Evolutionary conservation across 2,888 invertebrate species (phyloP).

Genomic region (Luperina testacea): DNA sequence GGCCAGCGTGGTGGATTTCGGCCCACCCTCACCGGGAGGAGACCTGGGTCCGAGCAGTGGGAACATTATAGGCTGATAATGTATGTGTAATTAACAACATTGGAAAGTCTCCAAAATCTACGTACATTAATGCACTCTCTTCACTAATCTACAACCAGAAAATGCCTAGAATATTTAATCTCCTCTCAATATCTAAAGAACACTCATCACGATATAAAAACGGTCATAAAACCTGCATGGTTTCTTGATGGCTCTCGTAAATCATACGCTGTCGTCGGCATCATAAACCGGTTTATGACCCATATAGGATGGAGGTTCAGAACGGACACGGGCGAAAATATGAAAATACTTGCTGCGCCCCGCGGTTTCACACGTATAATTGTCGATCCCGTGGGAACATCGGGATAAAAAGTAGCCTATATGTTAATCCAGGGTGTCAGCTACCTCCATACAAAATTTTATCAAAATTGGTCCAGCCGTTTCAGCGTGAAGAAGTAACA

Average conservation of each 20-base stretch:
- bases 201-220: slow-evolving; percentile 29
- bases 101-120: background rate
- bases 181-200: background rate
- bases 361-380: too few species aligned
- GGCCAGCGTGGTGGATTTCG: background rate
- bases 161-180: background rate
- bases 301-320: slow-evolving; percentile 6
- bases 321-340: slow-evolving; percentile 36
- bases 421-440: too few species aligned
- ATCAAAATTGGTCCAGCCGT: too few species aligned
- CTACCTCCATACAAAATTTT: too few species aligned
- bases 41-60: too few species aligned
- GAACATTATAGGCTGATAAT: background rate
- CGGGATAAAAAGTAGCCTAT: too few species aligned
- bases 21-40: too few species aligned
- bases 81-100: background rate
- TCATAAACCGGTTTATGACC: slow-evolving; percentile 52
- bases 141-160: background rate
- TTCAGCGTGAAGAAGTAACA: too few species aligned
- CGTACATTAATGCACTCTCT: background rate
- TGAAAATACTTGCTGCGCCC: background rate
- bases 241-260: slow-evolving; percentile 54
- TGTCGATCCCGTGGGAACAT: too few species aligned
- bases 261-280: slow-evolving; percentile 52
- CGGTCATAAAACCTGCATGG: slow-evolving; percentile 48